Evolutionary conservation across 2,113 vertebrate genomes (phyloP), one percentile per base, ranked within the genome.

Genomic region (Rhadina sibilatrix): DNA sequence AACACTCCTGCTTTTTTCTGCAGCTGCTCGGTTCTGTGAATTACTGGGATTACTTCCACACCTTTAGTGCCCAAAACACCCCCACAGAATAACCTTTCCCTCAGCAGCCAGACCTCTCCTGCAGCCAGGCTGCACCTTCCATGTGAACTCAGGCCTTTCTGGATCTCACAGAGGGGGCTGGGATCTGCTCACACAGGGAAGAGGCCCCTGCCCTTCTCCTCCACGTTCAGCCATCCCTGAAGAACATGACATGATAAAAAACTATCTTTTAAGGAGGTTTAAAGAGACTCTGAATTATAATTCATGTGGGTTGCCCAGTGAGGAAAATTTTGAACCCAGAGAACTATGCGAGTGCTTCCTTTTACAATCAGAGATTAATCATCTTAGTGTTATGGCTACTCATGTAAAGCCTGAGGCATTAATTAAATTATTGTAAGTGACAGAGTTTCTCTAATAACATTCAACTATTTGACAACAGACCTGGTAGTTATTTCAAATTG

Each of bases 211-310:
- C 11, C 7, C 49, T 86, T 49, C 60, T 52, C 38, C 47, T 27
- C 37, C 2, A 0, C 0, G 0, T 53, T 60, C 89, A 83, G 24
- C 49, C 65, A 44, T 17, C 22, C 21, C n/a, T n/a, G 22, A 53
- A 15, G 70, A 89, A n/a, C 10, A 30, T 4, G 1, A 40, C 27
- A 22, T 0, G 1, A 77, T 1, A 69, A 19, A 69, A 19, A 65
- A 27, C 10, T 65, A 16, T 27, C 40, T 80, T 77, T 72, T 21
- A 56, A 87, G 40, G 69, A 78, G 4, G 2, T 18, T 68, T 90
- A 83, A 64, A 9, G 30, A 74, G 90, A 76, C 12, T 19, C 5
- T 1, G 1, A 35, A 44, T 79, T 56, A 59, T 54, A 56, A 76
- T 83, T 66, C 35, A 11, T 6, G 15, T 13, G 33, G 25, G 11